phyloP scores from a whole-genome alignment of 2,888 invertebrate genomes.

The Ornithoptera priamus region DNA sequence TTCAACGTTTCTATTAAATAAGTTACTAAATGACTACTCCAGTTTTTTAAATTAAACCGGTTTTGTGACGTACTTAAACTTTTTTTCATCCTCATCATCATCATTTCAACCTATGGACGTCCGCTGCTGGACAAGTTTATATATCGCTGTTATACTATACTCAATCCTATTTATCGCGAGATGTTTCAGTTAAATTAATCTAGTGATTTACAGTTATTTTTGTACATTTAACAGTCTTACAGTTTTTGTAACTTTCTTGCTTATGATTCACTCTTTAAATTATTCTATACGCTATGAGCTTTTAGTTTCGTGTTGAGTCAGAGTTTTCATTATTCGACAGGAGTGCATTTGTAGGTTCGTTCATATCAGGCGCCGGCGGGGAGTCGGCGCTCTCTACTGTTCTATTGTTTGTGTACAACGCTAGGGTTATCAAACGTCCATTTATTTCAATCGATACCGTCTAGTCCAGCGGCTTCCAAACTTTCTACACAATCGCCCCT shows the following conservation, averaged over 20 bases:
- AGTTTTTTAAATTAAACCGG: neutral
- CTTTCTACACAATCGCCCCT: too few relatives aligned
- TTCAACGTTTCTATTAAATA: neutral
- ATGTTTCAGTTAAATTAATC: neutral
- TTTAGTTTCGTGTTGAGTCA: conserved; percentile 33
- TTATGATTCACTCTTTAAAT: conserved; percentile 20
- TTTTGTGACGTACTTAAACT: neutral
- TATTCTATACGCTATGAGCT: conserved; percentile 16
- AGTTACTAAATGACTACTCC: neutral
- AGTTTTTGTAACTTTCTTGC: neutral
- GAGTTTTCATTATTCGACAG: conserved; percentile 42
- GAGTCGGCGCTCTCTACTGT: conserved; percentile 37
- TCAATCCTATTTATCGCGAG: neutral
- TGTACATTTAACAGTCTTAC: too few relatives aligned
- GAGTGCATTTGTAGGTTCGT: conserved; percentile 48
- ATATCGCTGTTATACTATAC: too few relatives aligned
- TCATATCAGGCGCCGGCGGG: conserved; percentile 41
- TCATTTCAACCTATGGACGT: neutral
- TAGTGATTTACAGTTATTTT: too few relatives aligned
- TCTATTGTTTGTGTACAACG: conserved; percentile 47
- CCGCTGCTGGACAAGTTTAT: too few relatives aligned
- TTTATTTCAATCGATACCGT: neutral
- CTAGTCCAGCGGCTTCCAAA: neutral
- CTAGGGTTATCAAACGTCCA: conserved; percentile 40
- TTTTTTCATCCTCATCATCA: neutral